Base-by-base conservation (phyloP, 2,797 vertebrate genomes). In the Acropternis orthonyx region DNA sequence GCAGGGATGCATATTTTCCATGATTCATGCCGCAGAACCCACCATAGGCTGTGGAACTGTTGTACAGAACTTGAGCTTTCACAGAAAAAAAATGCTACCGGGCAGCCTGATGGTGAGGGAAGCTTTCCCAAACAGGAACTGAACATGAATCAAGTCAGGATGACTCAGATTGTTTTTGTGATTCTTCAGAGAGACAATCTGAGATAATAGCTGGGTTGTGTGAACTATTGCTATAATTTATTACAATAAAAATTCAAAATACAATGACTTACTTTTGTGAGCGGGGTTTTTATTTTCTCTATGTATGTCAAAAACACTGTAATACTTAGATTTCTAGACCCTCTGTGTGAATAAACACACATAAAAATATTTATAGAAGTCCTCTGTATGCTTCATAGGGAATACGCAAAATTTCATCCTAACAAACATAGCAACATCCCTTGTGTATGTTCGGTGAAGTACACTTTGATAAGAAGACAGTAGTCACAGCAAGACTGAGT, bases 141-240 rank as follows among this genome's bases (percentile, higher is more conserved):
- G 80, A 95, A 92, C 77, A 90, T 71, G 80, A 94, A 97, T 93
- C 85, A 93, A 92, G 77, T 54, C 3, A 3, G 89, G 37, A 95
- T 96, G 95, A 95, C 83, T 96, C 96, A 95, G 91, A 92, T 79
- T 96, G 92, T 94, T 95, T 97, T 95, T 94, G 82, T 82, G 73
- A 96, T 93, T 95, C 82, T 92, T 85, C 74, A 95, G 75, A 88
- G 73, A 94, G 63, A 74, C 80, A 93, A 95, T 96, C 93, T 93
- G 71, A 96, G 95, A 93, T 96, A 97, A 97, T 96, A 95, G 85
- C 74, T 68, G 71, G 92, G 85, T 96, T 95, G 36, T 65, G 49
- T 77, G 88, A 95, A 90, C 67, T 95, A 85, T 76, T 71, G 80
- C 92, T 96, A 85, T 87, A 95, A 93, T 95, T 93, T 92, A 87